A percentile compares a stretch with the other conserved stretches of the same genome.
These are phyloP conservation scores for Cephalopholis sonnerati DNA, from an alignment of 2,113 vertebrate species.

Conservation along the genomic window DNA sequence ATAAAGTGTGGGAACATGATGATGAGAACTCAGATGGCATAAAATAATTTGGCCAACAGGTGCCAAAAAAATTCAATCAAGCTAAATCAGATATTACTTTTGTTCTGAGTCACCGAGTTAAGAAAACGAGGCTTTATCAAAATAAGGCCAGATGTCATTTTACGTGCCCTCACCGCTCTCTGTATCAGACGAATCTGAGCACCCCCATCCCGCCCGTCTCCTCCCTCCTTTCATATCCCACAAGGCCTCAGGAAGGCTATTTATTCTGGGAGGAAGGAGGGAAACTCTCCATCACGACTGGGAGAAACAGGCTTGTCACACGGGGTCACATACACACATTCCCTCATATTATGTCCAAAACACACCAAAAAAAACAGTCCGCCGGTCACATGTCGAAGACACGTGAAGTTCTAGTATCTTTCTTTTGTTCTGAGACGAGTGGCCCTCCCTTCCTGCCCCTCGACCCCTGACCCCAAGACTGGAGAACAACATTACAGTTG, in stretches of 20 bases:
- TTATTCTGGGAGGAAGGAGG: slow-evolving; percentile 58
- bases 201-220: slow-evolving; percentile 11
- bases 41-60: not conserved
- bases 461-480: slow-evolving; percentile 25
- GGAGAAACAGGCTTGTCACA: slow-evolving; percentile 45
- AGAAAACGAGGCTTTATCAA: not conserved
- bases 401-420: slow-evolving; percentile 17
- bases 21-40: not conserved
- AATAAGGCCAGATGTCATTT: slow-evolving; percentile 12
- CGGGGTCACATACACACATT: slow-evolving; percentile 25
- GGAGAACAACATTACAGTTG: not conserved
- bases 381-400: slow-evolving; percentile 15
- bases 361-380: slow-evolving; percentile 8
- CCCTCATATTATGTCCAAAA: slow-evolving; percentile 26
- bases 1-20: not conserved
- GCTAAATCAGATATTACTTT: slow-evolving; percentile 17
- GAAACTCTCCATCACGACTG: slow-evolving; percentile 59
- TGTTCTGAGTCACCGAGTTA: slow-evolving; percentile 1
- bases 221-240: slow-evolving; percentile 27
- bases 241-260: slow-evolving; percentile 42
- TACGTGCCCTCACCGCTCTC: slow-evolving; percentile 1
- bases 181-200: not conserved
- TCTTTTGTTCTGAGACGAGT: slow-evolving; percentile 41
- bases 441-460: slow-evolving; percentile 19
- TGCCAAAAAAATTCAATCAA: not conserved